A percentile compares a stretch with the other conserved stretches of the same genome.
Evolutionary conservation across 2,113 vertebrate genomes (phyloP).

Genomic region (Urocolius indicus): DNA sequence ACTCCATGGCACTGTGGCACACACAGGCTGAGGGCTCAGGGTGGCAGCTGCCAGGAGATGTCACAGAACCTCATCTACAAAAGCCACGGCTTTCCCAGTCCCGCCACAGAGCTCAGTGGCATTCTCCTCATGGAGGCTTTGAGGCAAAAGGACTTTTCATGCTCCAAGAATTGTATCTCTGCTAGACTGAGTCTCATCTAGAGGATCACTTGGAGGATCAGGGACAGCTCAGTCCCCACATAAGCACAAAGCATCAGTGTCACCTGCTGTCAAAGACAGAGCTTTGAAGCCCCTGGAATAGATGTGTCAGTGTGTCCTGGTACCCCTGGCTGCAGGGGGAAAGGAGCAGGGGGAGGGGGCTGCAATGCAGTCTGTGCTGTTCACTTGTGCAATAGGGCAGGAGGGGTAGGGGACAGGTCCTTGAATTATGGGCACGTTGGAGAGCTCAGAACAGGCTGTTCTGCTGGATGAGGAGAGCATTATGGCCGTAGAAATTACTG

Average conservation of each 20-base stretch:
- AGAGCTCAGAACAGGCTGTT: constrained; percentile 18
- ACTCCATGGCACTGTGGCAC: not conserved
- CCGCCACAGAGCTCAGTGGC: not conserved
- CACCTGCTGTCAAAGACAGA: not conserved
- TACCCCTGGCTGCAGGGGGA: not conserved
- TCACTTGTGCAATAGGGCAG: not conserved
- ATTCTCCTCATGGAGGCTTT: not conserved
- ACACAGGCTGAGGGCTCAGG: not conserved
- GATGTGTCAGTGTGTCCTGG: not conserved
- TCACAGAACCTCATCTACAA: not conserved
- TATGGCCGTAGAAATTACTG: not conserved
- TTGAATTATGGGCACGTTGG: not conserved
- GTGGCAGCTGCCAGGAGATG: not conserved
- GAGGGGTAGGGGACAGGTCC: not conserved
- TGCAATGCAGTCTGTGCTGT: not conserved
- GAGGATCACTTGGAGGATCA: not conserved
- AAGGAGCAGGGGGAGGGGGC: not conserved
- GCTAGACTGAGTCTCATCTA: not conserved
- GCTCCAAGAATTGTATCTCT: not conserved
- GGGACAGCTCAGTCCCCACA: not conserved
- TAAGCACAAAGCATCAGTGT: not conserved
- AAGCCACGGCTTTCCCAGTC: not conserved
- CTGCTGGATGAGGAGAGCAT: not conserved
- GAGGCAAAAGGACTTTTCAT: not conserved
- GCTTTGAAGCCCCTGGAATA: not conserved